phyloP scores from a whole-genome alignment of 2,888 invertebrate genomes.

The Phragmatobia fuliginosa region DNA sequence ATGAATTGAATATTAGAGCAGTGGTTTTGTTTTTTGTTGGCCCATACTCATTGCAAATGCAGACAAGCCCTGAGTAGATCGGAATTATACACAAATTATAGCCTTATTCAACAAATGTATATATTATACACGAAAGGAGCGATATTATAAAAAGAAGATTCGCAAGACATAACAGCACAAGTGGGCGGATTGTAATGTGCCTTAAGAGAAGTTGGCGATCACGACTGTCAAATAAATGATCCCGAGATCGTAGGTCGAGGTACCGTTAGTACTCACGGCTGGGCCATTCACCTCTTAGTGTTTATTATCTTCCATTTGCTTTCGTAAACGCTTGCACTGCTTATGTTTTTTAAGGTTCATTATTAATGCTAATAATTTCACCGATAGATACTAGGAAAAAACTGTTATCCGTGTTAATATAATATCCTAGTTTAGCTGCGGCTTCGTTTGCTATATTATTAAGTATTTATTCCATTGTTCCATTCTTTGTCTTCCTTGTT shows the following conservation, averaged over 20 bases:
- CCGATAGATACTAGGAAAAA: neutral
- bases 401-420: neutral
- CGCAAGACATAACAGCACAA: constrained; percentile 11
- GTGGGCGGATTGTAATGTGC: constrained; percentile 28
- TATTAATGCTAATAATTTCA: neutral
- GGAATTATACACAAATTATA: too few relatives aligned
- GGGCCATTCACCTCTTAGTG: constrained; percentile 62
- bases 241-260: constrained; percentile 61
- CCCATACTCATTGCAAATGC: too few relatives aligned
- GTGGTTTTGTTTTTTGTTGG: too few relatives aligned
- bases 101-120: neutral
- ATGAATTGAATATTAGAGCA: too few relatives aligned
- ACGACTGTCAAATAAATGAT: constrained; percentile 58
- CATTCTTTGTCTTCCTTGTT: too few relatives aligned
- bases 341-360: neutral
- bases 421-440: too few relatives aligned
- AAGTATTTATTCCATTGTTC: too few relatives aligned
- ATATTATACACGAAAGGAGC: neutral
- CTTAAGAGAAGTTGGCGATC: constrained; percentile 49
- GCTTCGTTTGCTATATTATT: too few relatives aligned
- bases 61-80: too few relatives aligned
- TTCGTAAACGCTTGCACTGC: neutral
- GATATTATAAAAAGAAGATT: constrained; percentile 1
- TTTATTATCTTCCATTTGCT: neutral
- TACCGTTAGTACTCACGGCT: constrained; percentile 59